Conservation (phyloP, 1,140 invertebrate genomes). For the Stegodyphus dumicola region DNA sequence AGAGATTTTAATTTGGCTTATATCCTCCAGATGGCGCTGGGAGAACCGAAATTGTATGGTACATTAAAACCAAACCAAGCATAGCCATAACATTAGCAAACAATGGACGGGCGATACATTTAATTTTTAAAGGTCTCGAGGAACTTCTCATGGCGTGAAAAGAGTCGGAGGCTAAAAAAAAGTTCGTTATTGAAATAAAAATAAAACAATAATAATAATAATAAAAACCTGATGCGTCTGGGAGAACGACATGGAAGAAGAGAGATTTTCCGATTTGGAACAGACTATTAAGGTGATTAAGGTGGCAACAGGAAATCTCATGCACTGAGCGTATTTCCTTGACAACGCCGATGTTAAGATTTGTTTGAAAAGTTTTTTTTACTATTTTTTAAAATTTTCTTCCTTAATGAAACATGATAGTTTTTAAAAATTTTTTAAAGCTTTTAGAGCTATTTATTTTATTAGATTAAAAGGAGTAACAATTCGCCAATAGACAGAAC, state of each 20-base stretch:
- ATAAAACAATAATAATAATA: conserved; percentile 2
- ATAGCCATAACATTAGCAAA: conserved; percentile 13
- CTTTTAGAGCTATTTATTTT: too few species aligned
- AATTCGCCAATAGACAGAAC: too few species aligned
- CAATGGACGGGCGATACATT: conserved; percentile 30
- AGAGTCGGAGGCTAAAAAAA: conserved; percentile 10
- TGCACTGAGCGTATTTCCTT: conserved; percentile 51
- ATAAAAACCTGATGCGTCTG: background rate
- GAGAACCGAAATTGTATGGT: background rate
- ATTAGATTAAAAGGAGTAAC: too few species aligned
- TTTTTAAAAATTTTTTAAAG: too few species aligned
- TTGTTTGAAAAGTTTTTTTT: too few species aligned
- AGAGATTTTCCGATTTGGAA: conserved; percentile 51
- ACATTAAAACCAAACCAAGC: conserved; percentile 22
- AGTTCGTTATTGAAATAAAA: conserved; percentile 25
- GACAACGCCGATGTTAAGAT: conserved; percentile 22
- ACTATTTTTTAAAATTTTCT: too few species aligned
- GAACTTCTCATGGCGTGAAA: conserved; percentile 16
- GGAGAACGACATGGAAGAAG: conserved; percentile 49
- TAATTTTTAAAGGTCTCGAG: conserved; percentile 22
- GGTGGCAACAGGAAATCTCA: conserved; percentile 51
- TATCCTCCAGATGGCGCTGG: background rate
- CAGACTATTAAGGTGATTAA: conserved; percentile 48
- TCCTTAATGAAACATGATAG: too few species aligned
- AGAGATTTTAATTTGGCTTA: too few species aligned